Percentiles rank a stretch among this genome's conserved stretches.
Conservation (phyloP, 2,888 invertebrate genomes). For the Dynastes maya region DNA sequence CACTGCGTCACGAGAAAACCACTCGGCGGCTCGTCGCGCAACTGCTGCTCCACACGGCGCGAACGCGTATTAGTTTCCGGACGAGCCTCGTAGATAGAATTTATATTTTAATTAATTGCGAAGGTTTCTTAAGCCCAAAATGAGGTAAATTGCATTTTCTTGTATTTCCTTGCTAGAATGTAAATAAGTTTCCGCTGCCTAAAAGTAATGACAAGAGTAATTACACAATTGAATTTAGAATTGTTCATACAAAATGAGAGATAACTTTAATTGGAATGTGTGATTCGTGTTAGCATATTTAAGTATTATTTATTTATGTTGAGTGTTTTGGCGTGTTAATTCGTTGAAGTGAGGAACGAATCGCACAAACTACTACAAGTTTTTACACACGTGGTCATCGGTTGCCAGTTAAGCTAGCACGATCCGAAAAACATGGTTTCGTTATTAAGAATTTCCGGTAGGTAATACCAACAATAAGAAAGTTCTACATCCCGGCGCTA, state of each 20-base stretch:
- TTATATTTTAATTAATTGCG: no score
- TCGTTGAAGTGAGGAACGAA: slow-evolving; percentile 11
- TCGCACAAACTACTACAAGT: neutral
- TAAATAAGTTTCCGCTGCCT: no score
- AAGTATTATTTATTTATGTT: neutral
- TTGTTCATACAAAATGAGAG: neutral
- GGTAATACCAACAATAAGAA: slow-evolving; percentile 2
- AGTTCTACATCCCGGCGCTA: slow-evolving; percentile 1
- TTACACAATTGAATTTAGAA: no score
- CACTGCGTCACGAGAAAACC: no score
- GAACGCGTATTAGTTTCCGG: no score
- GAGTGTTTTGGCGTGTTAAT: slow-evolving; percentile 30
- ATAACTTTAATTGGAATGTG: slow-evolving; percentile 15
- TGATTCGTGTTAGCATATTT: neutral
- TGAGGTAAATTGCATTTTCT: no score
- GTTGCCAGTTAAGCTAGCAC: neutral
- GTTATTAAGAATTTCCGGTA: slow-evolving; percentile 51
- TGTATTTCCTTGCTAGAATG: no score
- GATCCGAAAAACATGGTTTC: slow-evolving; percentile 45
- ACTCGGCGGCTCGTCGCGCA: no score
- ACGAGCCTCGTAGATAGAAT: no score
- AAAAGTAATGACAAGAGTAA: no score
- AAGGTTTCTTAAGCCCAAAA: no score
- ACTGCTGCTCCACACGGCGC: no score
- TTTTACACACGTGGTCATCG: neutral